phyloP scores from a whole-genome alignment of 2,888 invertebrate species.

The Myopa tessellatipennis region DNA sequence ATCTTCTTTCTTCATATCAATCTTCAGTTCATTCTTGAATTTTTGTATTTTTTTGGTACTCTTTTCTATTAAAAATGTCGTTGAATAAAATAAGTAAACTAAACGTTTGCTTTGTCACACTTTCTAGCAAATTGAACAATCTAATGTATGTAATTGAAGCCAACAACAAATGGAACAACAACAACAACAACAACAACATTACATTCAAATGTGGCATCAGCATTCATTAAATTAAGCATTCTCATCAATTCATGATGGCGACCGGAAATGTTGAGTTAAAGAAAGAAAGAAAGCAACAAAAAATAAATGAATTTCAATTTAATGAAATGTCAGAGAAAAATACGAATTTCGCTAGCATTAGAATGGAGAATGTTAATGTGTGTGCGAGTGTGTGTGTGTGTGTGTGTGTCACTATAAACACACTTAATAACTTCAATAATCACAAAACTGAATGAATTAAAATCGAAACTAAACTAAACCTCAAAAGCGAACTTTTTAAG shows the following conservation, averaged over 20 bases:
- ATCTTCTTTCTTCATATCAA: background rate
- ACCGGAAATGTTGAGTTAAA: slow-evolving; percentile 29
- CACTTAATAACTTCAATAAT: too few relatives aligned
- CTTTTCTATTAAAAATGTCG: too few relatives aligned
- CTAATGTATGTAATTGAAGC: background rate
- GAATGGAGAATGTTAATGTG: too few relatives aligned
- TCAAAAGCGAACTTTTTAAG: too few relatives aligned
- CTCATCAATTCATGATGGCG: slow-evolving; percentile 32
- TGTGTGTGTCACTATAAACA: too few relatives aligned
- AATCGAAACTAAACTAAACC: too few relatives aligned
- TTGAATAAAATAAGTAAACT: background rate
- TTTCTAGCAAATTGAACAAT: slow-evolving; percentile 3
- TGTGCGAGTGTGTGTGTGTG: too few relatives aligned
- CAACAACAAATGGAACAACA: background rate
- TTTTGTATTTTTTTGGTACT: background rate
- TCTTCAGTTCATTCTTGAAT: background rate
- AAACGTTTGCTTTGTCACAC: background rate
- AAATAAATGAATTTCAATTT: background rate
- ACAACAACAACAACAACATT: slow-evolving; percentile 9
- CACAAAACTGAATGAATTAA: too few relatives aligned
- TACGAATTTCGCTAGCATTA: too few relatives aligned
- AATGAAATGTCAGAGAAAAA: background rate
- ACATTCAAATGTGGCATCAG: background rate
- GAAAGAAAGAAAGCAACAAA: background rate
- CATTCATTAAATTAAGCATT: slow-evolving; percentile 18